phyloP scores from a whole-genome alignment of 2,888 invertebrate genomes.

The Tuberolachnus salignus region DNA sequence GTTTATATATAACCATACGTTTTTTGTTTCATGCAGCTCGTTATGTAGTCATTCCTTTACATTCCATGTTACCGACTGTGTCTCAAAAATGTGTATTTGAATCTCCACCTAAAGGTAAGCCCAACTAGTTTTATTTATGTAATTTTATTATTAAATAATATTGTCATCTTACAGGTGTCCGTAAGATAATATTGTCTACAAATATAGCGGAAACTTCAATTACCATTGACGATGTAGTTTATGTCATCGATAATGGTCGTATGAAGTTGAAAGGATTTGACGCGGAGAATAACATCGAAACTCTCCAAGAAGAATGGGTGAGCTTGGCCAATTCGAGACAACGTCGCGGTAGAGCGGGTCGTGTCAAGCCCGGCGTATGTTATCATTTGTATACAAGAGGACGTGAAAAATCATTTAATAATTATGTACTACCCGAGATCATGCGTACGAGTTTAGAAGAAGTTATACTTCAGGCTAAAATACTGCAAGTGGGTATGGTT shows the following conservation, averaged over 20 bases:
- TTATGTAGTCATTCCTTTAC: slow-evolving; percentile 76
- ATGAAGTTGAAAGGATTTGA: slow-evolving; percentile 81
- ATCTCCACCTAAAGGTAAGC: slow-evolving; percentile 68
- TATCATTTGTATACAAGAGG: slow-evolving; percentile 79
- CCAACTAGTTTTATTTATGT: not conserved
- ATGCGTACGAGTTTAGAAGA: slow-evolving; percentile 81
- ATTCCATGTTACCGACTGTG: slow-evolving; percentile 83
- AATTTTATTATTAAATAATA: slow-evolving; percentile 9
- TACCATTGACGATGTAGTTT: slow-evolving; percentile 93
- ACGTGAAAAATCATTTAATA: slow-evolving; percentile 69
- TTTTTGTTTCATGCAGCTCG: slow-evolving; percentile 61
- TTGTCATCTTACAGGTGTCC: slow-evolving; percentile 63
- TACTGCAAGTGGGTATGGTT: slow-evolving; percentile 74
- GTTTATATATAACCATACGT: slow-evolving; percentile 19
- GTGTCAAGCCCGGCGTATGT: slow-evolving; percentile 83
- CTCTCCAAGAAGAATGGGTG: slow-evolving; percentile 78
- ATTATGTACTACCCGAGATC: slow-evolving; percentile 82
- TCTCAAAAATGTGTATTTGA: slow-evolving; percentile 82
- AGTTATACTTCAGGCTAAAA: slow-evolving; percentile 81
- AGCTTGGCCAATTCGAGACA: slow-evolving; percentile 85
- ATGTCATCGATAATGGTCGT: slow-evolving; percentile 85
- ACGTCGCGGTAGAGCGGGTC: slow-evolving; percentile 85
- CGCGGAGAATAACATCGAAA: slow-evolving; percentile 73
- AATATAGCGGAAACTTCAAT: slow-evolving; percentile 96
- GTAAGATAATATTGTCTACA: slow-evolving; percentile 89